Base-by-base conservation (phyloP, 2,888 invertebrate species). In the Lepidochitona cinerea region DNA sequence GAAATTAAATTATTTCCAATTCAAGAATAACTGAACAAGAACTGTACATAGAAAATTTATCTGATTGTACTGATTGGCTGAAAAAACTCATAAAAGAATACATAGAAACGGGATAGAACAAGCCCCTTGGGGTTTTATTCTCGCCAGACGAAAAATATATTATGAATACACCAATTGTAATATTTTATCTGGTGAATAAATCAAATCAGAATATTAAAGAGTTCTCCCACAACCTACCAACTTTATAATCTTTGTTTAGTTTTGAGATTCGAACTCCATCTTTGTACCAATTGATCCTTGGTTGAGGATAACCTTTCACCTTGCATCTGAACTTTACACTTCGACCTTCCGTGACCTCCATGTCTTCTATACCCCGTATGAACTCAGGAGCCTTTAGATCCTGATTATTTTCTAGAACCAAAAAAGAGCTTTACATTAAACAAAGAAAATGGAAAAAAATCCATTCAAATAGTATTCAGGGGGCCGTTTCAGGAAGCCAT, bases 261-360 rank as follows among this genome's bases (percentile, higher is more conserved):
- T 82, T 81, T 35, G 89, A 72, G 9, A 83, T 73, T 32, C 59
- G 23, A 90, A 95, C 94, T n/a, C 94, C 95, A 88, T 96, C 95
- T 92, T 96, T 97, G 87, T 93, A 93, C 97, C 97, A 98, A 81
- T 94, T 93, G 59, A 97, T 94, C 88, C 96, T 94, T 0, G 98
- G 97, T 89, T 96, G 97, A 66, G 98, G 97, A 91, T 97, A 97
- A 18, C 97, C 97, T 81, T 94, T 94, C 69, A 97, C 96, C 79
- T 95, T 94, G 80, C 95, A 96, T 18, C 94, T 94, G 81, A 98
- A 93, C 83, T 95, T 93, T 73, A 97, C 92, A 75, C 95, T 94
- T 77, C 96, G 95, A n/a, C 97, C 98, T 91, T 98, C 98, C 52
- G 94, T 93, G 41, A 97, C 93, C n/a, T 93, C 93, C 68, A 95